phyloP scores from a whole-genome alignment of 2,797 vertebrate genomes.

The Tragelaphus oryx region DNA sequence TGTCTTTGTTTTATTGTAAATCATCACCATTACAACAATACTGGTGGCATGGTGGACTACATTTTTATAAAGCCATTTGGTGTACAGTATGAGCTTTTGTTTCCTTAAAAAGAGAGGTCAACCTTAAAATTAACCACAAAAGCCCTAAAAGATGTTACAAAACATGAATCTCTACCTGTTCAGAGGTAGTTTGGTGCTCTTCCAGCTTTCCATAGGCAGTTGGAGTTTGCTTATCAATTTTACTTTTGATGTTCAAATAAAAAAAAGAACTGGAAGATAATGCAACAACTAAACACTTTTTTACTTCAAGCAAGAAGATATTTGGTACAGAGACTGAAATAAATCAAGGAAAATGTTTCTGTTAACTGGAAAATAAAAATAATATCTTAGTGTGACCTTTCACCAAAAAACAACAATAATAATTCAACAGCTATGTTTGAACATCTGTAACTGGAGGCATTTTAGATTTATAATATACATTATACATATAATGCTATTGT shows the following conservation, averaged over 20 bases:
- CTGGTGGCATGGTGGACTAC: not conserved
- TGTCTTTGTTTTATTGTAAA: slow-evolving; percentile 1
- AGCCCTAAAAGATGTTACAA: not conserved
- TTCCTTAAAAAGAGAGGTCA: not conserved
- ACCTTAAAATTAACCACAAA: not conserved
- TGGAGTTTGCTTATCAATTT: not conserved
- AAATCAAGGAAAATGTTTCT: not conserved
- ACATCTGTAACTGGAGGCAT: not conserved
- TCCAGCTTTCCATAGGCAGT: not conserved
- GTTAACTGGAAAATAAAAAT: slow-evolving; percentile 22
- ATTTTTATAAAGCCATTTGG: not conserved
- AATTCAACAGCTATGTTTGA: not conserved
- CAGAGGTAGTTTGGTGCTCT: not conserved
- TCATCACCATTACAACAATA: not conserved
- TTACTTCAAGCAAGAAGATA: slow-evolving; percentile 12
- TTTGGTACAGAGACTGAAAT: not conserved
- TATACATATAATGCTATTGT: not conserved
- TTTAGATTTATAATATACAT: not conserved
- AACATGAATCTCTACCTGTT: not conserved
- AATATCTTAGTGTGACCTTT: not conserved
- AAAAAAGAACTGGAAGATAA: not conserved
- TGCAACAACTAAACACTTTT: not conserved
- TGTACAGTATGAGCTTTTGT: not conserved
- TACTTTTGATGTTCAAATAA: not conserved
- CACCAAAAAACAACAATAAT: not conserved